These are phyloP conservation scores for Cuculus canorus DNA, from an alignment of 2,797 vertebrate genomes.

Conservation along the genomic window DNA sequence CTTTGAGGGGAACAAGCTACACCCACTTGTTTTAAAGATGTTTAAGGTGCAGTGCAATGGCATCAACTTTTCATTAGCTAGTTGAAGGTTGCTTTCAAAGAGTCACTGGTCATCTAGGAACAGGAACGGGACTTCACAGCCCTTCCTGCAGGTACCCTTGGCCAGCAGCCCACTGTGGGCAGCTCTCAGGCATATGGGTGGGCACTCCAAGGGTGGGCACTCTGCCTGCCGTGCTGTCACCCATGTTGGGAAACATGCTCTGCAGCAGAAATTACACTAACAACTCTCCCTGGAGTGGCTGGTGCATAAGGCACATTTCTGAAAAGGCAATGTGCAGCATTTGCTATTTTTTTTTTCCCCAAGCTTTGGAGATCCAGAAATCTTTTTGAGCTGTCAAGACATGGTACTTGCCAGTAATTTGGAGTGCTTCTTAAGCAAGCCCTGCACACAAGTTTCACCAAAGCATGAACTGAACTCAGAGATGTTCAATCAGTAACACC, in stretches of 20 bases:
- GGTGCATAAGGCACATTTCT: not conserved
- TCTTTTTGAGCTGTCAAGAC: not conserved
- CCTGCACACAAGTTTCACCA: not conserved
- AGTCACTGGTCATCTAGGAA: not conserved
- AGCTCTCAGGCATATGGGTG: rapidly evolving
- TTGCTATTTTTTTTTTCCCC: not conserved
- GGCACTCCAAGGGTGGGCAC: not conserved
- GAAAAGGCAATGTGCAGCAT: not conserved
- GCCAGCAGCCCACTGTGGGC: not conserved
- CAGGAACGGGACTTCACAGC: not conserved
- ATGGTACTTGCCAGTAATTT: not conserved
- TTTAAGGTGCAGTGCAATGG: not conserved
- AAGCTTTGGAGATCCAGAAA: not conserved
- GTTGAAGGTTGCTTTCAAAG: not conserved
- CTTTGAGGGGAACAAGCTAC: not conserved
- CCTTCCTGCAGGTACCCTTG: too few species aligned
- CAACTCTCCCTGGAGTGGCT: not conserved
- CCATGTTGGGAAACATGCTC: rapidly evolving
- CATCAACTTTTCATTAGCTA: not conserved
- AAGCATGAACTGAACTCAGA: not conserved
- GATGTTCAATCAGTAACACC: not conserved
- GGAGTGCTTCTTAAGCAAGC: rapidly evolving
- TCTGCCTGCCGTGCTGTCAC: rapidly evolving
- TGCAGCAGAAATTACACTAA: too few species aligned
- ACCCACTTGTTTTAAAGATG: not conserved